Evolutionary conservation across 2,113 vertebrate genomes (phyloP).

Genomic region (Rhinogobius similis): DNA sequence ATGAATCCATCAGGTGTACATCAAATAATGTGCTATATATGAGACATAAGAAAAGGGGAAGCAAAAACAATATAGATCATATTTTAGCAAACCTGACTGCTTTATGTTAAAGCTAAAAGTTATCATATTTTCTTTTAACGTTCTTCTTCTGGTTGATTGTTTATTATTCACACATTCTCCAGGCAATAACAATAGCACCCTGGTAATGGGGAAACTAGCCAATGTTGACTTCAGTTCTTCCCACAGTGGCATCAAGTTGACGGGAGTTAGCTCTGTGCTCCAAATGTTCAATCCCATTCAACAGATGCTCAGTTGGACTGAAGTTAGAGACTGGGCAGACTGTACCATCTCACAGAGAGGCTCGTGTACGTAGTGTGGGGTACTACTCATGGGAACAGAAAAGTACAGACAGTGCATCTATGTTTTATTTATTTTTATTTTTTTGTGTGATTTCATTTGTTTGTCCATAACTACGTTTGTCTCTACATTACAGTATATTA

Average conservation of each 20-base stretch:
- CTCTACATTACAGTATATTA: too few species aligned
- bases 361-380: slow-evolving; percentile 38
- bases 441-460: slow-evolving; percentile 12
- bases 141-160: slow-evolving; percentile 15
- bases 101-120: too few species aligned
- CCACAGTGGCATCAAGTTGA: slow-evolving; percentile 47
- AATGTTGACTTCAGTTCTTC: slow-evolving; percentile 52
- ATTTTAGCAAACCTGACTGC: too few species aligned
- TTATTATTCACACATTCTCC: slow-evolving; percentile 13
- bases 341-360: slow-evolving; percentile 47
- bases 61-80: too few species aligned
- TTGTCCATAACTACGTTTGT: too few species aligned
- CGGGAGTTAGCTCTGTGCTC: slow-evolving; percentile 39
- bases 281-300: slow-evolving; percentile 52
- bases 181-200: slow-evolving; percentile 43
- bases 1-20: too few species aligned
- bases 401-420: slow-evolving; percentile 26
- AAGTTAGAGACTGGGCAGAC: slow-evolving; percentile 56
- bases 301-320: slow-evolving; percentile 59
- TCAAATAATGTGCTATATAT: too few species aligned
- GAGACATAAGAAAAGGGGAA: too few species aligned
- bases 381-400: slow-evolving; percentile 44
- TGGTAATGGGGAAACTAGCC: slow-evolving; percentile 23
- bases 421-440: too few species aligned
- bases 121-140: too few species aligned